phyloP scores from a whole-genome alignment of 2,888 invertebrate genomes.

The Pristionchus fissidentatus region DNA sequence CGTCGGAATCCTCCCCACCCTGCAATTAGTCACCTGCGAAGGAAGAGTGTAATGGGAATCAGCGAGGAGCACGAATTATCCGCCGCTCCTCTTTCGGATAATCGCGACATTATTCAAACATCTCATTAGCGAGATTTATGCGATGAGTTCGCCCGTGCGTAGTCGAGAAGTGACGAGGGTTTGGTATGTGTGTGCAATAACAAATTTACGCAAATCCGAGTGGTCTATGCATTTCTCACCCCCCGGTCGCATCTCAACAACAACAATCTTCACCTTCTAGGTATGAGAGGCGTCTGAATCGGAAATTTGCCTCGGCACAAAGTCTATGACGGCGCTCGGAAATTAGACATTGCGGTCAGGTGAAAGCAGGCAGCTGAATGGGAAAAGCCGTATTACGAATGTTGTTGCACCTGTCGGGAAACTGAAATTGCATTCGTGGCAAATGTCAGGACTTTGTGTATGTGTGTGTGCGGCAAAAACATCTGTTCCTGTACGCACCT shows the following conservation, averaged over 20 bases:
- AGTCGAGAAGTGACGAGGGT: slow-evolving; percentile 23
- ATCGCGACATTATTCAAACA: slow-evolving; percentile 22
- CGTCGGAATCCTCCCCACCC: no score
- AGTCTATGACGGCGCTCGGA: no score
- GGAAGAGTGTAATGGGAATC: slow-evolving; percentile 8
- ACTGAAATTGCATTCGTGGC: neutral
- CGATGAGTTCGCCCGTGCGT: neutral
- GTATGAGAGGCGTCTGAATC: no score
- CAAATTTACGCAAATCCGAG: slow-evolving; percentile 2
- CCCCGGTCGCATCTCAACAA: no score
- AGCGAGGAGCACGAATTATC: neutral
- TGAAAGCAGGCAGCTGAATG: neutral
- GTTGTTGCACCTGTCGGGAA: slow-evolving; percentile 6
- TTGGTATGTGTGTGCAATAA: neutral
- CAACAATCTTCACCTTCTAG: no score
- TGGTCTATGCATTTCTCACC: no score
- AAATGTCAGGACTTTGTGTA: no score
- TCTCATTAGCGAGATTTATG: slow-evolving; percentile 6
- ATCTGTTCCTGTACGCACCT: no score
- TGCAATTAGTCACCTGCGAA: neutral
- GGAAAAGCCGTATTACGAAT: neutral
- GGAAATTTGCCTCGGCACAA: neutral
- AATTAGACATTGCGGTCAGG: no score
- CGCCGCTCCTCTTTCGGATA: neutral
- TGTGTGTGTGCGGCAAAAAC: no score